Percentiles rank a stretch among this genome's conserved stretches.
Evolutionary conservation across 30 jellyfish, hydroid and myxozoan species (phyloP).

Genomic region (Nemopilema nomurai): DNA sequence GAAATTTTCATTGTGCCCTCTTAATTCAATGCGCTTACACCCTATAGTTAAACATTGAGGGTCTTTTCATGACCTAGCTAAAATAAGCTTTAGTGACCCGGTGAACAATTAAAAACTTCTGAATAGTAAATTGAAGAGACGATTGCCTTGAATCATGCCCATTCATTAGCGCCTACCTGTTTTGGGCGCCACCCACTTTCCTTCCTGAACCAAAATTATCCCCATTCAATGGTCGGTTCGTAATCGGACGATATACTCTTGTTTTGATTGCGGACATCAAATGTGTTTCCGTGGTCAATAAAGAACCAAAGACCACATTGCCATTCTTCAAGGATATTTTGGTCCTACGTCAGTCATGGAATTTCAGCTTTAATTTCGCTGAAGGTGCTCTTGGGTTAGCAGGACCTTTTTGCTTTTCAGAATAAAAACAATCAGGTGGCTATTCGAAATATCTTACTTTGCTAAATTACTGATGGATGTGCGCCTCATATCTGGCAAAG

Average conservation of each 20-base stretch:
- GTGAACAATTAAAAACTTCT: neutral
- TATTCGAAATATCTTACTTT: too few species aligned
- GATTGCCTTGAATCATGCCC: neutral
- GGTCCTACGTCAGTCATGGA: too few species aligned
- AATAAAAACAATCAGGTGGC: too few species aligned
- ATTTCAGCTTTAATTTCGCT: too few species aligned
- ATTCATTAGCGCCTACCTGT: neutral
- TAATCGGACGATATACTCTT: neutral
- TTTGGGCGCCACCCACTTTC: neutral
- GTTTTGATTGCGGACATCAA: too few species aligned
- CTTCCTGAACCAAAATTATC: neutral
- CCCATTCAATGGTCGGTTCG: neutral
- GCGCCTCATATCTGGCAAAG: too few species aligned
- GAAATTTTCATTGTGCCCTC: neutral
- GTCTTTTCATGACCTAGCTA: neutral
- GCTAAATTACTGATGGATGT: too few species aligned
- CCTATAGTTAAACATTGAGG: neutral
- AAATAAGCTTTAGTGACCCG: neutral
- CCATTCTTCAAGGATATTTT: too few species aligned
- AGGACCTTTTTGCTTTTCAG: too few species aligned
- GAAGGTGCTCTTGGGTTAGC: too few species aligned
- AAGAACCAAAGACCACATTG: too few species aligned
- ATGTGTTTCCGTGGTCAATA: too few species aligned
- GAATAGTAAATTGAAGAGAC: neutral
- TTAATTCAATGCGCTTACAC: neutral